Base-by-base conservation (phyloP, 2,888 invertebrate genomes). In the Drymonia ruficornis region DNA sequence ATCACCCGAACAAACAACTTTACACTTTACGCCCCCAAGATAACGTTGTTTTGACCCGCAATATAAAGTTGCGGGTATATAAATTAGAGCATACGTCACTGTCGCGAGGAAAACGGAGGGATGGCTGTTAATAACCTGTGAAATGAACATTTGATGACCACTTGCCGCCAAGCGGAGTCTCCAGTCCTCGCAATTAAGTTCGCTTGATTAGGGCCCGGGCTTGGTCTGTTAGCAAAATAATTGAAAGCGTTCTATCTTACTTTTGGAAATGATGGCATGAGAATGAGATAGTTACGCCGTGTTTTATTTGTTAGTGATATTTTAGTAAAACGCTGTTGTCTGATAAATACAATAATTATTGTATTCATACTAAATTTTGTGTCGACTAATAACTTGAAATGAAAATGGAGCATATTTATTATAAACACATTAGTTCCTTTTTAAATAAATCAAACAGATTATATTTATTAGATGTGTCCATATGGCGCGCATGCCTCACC, bases 81-180 rank as follows among this genome's bases (percentile, higher is more conserved):
- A 87, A 89, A 89, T 89, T 89, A 85, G 83, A 85, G 78, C 77
- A 87, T 90, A 81, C 80, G 83, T 91, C 90, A 87, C 81, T 89
- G 90, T 89, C 90, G 80, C 66, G 61, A 61, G 66, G 63, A 69
- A 78, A 78, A 76, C 73, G 80, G 81, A 85, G 78, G 78, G 81
- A 80, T 79, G 76, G 76, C 70, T 72, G 72, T 84, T 84, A 87
- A 87, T 87, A 86, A 87, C 86, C 84, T 86, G 84, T 81, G 83
- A 90, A 87, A 88, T 86, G 83, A 84, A 82, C 84, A 62, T 72
- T 82, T 82, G 85, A 86, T 87, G 86, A 82, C 84, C 83, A 79
- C 78, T 83, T 73, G 70, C 68, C 64, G 72, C 61, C 72, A 76
- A 72, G 71, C 70, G 78, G 74, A 64, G 68, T 70, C 65, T 66